phyloP scores from a whole-genome alignment of 2,888 invertebrate species.

The Acheta domesticus region DNA sequence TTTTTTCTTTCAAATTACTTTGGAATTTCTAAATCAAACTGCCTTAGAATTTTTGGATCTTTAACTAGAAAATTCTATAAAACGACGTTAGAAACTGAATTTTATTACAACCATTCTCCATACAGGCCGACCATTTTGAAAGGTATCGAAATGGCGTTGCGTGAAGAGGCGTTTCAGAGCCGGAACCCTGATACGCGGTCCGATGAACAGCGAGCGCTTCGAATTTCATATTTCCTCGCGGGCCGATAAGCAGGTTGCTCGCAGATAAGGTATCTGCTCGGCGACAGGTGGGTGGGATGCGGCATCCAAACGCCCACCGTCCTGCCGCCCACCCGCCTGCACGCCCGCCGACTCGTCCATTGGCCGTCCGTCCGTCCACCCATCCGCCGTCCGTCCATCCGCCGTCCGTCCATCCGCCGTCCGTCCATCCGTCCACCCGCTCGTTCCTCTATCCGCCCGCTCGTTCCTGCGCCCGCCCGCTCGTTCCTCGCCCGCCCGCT shows the following conservation, averaged over 20 bases:
- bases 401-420: too few species aligned
- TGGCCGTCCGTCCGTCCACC: too few species aligned
- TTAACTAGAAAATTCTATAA: not conserved
- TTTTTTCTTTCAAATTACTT: too few species aligned
- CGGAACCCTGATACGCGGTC: not conserved
- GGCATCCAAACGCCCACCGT: not conserved
- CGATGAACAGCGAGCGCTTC: not conserved
- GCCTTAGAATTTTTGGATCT: not conserved
- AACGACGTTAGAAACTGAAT: not conserved
- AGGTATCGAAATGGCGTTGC: too few species aligned
- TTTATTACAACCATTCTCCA: too few species aligned
- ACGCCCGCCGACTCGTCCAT: not conserved
- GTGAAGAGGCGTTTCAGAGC: not conserved
- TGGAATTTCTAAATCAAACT: too few species aligned
- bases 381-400: too few species aligned
- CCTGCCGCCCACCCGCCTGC: not conserved
- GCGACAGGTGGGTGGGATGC: constrained; percentile 18
- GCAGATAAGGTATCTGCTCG: not conserved
- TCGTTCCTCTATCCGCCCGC: too few species aligned
- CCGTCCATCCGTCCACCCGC: too few species aligned
- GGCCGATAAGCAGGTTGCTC: constrained; percentile 9
- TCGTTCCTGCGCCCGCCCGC: too few species aligned
- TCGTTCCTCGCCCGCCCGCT: too few species aligned
- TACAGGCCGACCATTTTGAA: too few species aligned
- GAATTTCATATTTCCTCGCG: constrained; percentile 2